Evolutionary conservation across 2,797 vertebrate species (phyloP), one percentile per base, ranked within the genome.

Genomic region (Phaenicophaeus curvirostris): DNA sequence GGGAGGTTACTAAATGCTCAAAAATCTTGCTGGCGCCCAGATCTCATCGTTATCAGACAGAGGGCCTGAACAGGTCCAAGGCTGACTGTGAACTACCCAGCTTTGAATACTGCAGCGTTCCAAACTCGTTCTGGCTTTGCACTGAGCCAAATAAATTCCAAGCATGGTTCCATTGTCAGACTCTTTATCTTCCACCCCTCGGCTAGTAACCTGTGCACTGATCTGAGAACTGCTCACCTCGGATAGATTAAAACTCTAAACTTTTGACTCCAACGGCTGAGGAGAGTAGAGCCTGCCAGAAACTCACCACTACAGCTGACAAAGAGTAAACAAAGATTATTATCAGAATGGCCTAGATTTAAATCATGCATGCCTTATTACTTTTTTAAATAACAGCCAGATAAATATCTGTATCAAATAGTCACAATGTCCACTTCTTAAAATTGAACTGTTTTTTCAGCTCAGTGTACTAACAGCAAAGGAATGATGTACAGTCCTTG

Each of bases 161-260:
- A 84, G 63, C 80, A 54, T 24, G 44, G 81, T 85, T 96, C 94
- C 71, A 39, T 3, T 77, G 76, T 72, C 85, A 84, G 66, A 30
- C 41, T 81, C 78, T 74, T 72, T 72, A 92, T 91, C 61, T 92
- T 87, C 69, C 21, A 80, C 73, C 84, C 75, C 75, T 55, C 44
- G 81, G 69, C 53, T 66, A 89, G 46, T 53, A 93, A 82, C 54
- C 54, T 55, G 13, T 66, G 37, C 73, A 31, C 48, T 68, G 53
- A 78, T 91, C 67, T 92, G 42, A 84, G 93, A 90, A 93, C 65
- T 92, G 61, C 51, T 77, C 69, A 75, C 37, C 58, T 94, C 69
- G 2, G 9, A 79, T 2, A 85, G 39, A 50, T 73, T 65, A 82
- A 90, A 94, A 85, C 20, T 48, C 78, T 90, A 59, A 89, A 93